phyloP scores from a whole-genome alignment of 37 sponge, comb jelly and placozoan genomes.

The Mnemiopsis leidyi region DNA sequence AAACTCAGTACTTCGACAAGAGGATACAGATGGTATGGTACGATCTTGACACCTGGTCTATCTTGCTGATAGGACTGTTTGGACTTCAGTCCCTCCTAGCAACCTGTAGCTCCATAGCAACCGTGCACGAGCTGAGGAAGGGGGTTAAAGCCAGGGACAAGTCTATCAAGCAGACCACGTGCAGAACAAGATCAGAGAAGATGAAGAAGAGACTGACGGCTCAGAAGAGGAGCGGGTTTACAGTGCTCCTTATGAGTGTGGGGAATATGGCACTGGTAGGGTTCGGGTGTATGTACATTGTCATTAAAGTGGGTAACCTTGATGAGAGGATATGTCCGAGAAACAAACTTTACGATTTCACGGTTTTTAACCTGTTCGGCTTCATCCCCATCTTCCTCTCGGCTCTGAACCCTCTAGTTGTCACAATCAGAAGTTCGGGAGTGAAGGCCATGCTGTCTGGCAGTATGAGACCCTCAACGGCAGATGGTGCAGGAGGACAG shows the following conservation, averaged over 20 bases:
- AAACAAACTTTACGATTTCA: not conserved
- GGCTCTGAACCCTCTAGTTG: slow-evolving; percentile 1
- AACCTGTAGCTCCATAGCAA: not conserved
- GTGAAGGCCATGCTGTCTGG: not conserved
- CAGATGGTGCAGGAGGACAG: not conserved
- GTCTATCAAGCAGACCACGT: not conserved
- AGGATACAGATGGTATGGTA: slow-evolving; percentile 19
- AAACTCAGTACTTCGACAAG: not conserved
- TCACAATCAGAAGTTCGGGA: not conserved
- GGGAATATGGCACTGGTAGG: not conserved
- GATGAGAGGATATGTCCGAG: not conserved
- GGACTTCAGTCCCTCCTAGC: not conserved
- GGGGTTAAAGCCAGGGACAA: not conserved
- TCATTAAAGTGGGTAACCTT: not conserved
- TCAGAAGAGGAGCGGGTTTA: not conserved
- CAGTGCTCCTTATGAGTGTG: not conserved
- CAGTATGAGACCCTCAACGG: not conserved
- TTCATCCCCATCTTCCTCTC: slow-evolving; percentile 14
- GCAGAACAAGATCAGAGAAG: not conserved
- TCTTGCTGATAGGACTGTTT: not conserved
- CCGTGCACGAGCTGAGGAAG: not conserved
- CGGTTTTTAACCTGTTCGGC: not conserved
- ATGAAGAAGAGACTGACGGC: not conserved
- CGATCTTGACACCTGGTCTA: not conserved
- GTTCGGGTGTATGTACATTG: not conserved